These are phyloP conservation scores for Galemys pyrenaicus DNA, from an alignment of 2,113 vertebrate species.

Conservation along the genomic window DNA sequence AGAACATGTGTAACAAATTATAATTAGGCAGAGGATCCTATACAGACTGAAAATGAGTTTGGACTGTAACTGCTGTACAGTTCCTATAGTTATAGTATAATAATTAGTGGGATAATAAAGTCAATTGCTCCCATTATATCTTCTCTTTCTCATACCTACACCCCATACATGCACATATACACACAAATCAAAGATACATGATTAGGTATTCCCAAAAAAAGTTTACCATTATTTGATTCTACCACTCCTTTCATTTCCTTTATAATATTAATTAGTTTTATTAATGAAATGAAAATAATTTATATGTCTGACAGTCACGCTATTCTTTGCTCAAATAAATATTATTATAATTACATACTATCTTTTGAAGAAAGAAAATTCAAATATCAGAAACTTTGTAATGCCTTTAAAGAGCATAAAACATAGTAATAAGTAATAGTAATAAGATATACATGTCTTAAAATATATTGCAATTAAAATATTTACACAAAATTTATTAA, in stretches of 20 bases:
- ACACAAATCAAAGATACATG: neutral
- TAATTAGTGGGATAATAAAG: neutral
- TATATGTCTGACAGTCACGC: neutral
- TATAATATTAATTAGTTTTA: neutral
- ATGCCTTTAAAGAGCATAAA: neutral
- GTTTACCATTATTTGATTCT: neutral
- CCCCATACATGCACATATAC: neutral
- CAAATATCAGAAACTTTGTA: neutral
- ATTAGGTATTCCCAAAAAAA: neutral
- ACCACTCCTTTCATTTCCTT: neutral
- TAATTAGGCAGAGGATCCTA: neutral
- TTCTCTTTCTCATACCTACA: neutral
- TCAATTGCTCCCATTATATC: neutral
- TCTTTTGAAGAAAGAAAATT: neutral
- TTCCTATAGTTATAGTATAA: neutral
- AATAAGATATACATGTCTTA: neutral
- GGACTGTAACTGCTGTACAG: neutral
- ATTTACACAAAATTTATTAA: neutral
- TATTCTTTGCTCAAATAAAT: neutral
- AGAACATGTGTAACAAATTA: neutral
- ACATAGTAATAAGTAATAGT: neutral
- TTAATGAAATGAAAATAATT: constrained; percentile 13
- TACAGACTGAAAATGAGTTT: neutral
- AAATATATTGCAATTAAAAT: neutral
- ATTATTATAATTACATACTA: neutral